Conservation (phyloP, 2,888 invertebrate genomes). For the Yponomeuta cagnagella region DNA sequence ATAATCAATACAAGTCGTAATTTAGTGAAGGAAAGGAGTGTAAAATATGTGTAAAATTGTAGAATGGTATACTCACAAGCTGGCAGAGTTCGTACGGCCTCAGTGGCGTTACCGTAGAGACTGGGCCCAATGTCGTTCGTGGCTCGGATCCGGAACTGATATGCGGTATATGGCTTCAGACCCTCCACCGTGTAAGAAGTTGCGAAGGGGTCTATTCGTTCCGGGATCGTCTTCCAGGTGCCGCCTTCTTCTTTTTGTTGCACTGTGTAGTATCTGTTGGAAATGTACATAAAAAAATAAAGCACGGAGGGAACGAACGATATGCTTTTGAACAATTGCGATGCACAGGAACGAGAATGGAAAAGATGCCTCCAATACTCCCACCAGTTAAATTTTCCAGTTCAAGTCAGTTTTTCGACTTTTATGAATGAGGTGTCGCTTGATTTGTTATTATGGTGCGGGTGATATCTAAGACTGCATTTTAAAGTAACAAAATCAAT, state of each 20-base stretch:
- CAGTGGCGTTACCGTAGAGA: slow-evolving; percentile 91
- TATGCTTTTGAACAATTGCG: neutral
- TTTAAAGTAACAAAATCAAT: no score
- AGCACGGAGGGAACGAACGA: no score
- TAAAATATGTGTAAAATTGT: neutral
- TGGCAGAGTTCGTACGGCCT: slow-evolving; percentile 89
- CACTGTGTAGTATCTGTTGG: slow-evolving; percentile 88
- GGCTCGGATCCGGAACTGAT: slow-evolving; percentile 95
- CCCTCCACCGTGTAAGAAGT: slow-evolving; percentile 91
- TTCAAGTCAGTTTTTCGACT: no score
- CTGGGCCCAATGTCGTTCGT: slow-evolving; percentile 97
- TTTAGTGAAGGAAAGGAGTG: neutral
- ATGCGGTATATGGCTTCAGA: slow-evolving; percentile 90
- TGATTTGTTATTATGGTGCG: no score
- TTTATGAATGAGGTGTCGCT: no score
- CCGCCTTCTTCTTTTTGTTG: slow-evolving; percentile 91
- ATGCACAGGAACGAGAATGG: no score
- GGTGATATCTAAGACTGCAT: no score
- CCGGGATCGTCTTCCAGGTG: slow-evolving; percentile 89
- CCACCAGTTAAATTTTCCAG: no score
- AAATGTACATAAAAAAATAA: neutral
- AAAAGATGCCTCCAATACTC: no score
- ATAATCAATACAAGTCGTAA: no score
- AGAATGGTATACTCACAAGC: slow-evolving; percentile 73
- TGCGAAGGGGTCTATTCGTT: slow-evolving; percentile 89